phyloP scores from a whole-genome alignment of 2,797 vertebrate genomes.

The Enteromius viviparus region DNA sequence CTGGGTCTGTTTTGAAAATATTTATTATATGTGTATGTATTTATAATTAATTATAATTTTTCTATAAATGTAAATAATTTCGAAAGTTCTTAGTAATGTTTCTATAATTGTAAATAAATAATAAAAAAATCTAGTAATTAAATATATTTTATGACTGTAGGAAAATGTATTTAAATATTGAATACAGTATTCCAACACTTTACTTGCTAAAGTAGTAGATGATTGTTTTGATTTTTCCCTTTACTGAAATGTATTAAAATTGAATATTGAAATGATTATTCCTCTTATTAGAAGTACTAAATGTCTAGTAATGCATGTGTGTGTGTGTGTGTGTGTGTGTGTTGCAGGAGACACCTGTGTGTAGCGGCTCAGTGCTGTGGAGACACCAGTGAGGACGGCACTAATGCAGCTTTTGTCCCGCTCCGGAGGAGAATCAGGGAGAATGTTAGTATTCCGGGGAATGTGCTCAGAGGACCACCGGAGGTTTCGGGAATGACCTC shows the following conservation, averaged over 20 bases:
- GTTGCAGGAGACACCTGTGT: neutral
- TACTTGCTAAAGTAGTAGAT: too few relatives aligned
- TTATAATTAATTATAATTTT: neutral
- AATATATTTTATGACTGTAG: too few relatives aligned
- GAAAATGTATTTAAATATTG: neutral
- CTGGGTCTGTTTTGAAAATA: neutral
- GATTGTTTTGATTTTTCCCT: neutral
- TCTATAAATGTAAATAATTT: neutral
- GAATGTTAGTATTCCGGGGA: constrained; percentile 81
- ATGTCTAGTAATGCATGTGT: too few relatives aligned
- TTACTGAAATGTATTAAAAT: neutral
- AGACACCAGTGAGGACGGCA: constrained; percentile 50
- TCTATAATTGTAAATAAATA: neutral
- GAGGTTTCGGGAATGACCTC: constrained; percentile 73
- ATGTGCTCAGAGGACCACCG: constrained; percentile 72
- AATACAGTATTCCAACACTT: neutral
- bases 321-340: neutral
- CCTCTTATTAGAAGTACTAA: neutral
- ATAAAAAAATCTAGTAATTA: too few relatives aligned
- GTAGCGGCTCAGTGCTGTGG: constrained; percentile 12
- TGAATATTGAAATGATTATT: neutral
- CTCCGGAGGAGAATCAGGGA: constrained; percentile 72
- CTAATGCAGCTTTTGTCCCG: constrained; percentile 68
- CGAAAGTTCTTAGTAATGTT: neutral
- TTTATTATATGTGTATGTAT: neutral